phyloP scores from a whole-genome alignment of 2,888 invertebrate species.

The Hanleya hanleyi region DNA sequence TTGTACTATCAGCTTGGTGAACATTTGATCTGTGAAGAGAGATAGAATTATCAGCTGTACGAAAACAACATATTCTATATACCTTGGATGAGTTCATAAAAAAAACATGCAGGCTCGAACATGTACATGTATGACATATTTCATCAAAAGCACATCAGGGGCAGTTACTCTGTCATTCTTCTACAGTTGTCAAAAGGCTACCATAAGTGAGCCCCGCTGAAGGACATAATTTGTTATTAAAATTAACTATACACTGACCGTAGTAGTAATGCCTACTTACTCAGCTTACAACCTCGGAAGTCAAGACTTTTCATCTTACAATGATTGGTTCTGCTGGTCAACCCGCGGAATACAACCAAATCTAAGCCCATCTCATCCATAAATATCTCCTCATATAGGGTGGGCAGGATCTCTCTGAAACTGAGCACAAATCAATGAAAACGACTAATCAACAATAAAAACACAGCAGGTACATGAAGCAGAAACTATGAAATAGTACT shows the following conservation, averaged over 20 bases:
- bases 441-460: background rate
- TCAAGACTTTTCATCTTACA: slow-evolving; percentile 56
- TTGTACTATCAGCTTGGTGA: slow-evolving; percentile 51
- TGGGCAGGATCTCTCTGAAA: slow-evolving; percentile 51
- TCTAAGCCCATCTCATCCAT: slow-evolving; percentile 53
- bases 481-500: too few species aligned
- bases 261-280: slow-evolving; percentile 35
- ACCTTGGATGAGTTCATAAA: too few species aligned
- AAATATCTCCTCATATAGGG: slow-evolving; percentile 45
- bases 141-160: too few species aligned
- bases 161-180: too few species aligned
- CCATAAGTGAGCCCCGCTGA: too few species aligned
- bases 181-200: too few species aligned
- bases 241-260: background rate
- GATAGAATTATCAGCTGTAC: background rate
- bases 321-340: slow-evolving; percentile 45
- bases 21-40: slow-evolving; percentile 45
- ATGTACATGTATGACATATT: too few species aligned
- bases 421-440: slow-evolving; percentile 34
- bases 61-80: too few species aligned
- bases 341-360: slow-evolving; percentile 51
- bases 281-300: slow-evolving; percentile 50
- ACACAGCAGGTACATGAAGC: background rate
- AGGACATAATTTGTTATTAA: background rate
- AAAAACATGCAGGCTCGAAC: too few species aligned